Conservation (phyloP, 1,140 invertebrate species). For the Plectrocnemia conspersa region DNA sequence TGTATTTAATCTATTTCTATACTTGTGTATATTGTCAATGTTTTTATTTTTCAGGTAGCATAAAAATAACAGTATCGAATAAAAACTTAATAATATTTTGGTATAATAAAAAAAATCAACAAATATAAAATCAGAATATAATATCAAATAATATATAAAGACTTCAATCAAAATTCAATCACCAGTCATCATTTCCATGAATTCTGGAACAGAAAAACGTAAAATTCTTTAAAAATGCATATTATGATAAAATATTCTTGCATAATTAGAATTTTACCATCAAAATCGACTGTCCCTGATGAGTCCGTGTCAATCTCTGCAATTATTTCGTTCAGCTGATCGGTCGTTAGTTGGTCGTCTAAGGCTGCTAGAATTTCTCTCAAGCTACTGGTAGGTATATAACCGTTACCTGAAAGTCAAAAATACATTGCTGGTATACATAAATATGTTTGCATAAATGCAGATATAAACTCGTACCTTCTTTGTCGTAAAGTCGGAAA, state of each 20-base stretch:
- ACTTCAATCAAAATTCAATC: conserved; percentile 47
- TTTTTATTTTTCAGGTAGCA: background rate
- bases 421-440: conserved; percentile 34
- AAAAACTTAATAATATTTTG: background rate
- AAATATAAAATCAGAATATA: background rate
- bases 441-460: conserved; percentile 51
- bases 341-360: conserved; percentile 74
- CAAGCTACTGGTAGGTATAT: conserved; percentile 74
- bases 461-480: conserved; percentile 57
- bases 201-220: conserved; percentile 53
- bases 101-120: background rate
- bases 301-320: conserved; percentile 77
- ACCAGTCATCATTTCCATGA: conserved; percentile 72
- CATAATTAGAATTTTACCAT: conserved; percentile 53
- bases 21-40: too few species aligned
- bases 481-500: conserved; percentile 70
- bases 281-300: conserved; percentile 80
- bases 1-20: too few species aligned
- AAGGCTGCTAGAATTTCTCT: conserved; percentile 72
- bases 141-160: background rate
- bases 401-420: conserved; percentile 66
- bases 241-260: background rate
- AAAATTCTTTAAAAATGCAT: conserved; percentile 13
- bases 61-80: background rate
- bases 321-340: conserved; percentile 80